phyloP scores from a whole-genome alignment of 2,888 invertebrate genomes.

The Anticlea derivata region DNA sequence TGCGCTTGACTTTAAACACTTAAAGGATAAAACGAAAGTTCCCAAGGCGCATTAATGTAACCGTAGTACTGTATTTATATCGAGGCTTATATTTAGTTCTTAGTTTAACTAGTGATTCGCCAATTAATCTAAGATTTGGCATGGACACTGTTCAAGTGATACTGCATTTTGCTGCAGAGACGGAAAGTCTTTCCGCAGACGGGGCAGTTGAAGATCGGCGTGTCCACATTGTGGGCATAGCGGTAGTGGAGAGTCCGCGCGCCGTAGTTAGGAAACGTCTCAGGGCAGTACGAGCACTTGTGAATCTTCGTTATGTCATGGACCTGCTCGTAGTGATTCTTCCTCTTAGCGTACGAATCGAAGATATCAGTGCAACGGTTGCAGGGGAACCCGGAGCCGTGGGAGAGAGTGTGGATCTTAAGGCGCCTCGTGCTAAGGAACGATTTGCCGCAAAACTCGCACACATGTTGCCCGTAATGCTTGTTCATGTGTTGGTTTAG shows the following conservation, averaged over 20 bases:
- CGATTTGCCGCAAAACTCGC: conserved; percentile 70
- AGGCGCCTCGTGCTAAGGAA: conserved; percentile 67
- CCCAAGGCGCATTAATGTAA: too few species aligned
- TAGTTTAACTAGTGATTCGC: too few species aligned
- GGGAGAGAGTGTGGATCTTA: conserved; percentile 59
- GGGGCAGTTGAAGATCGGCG: conserved; percentile 57
- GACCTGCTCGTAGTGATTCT: conserved; percentile 52
- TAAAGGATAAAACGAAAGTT: too few species aligned
- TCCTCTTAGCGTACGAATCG: conserved; percentile 56
- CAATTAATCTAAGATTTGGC: conserved; percentile 13
- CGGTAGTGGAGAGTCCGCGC: conserved; percentile 61
- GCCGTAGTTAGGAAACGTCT: conserved; percentile 60
- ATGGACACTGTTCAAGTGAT: conserved; percentile 26
- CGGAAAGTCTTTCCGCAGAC: conserved; percentile 63
- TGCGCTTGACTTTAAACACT: too few species aligned
- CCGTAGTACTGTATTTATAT: too few species aligned
- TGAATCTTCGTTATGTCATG: conserved; percentile 58
- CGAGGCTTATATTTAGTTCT: too few species aligned
- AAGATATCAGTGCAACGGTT: conserved; percentile 57
- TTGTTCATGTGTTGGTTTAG: conserved; percentile 75
- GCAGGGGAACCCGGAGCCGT: conserved; percentile 62
- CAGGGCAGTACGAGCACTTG: conserved; percentile 63
- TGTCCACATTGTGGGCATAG: conserved; percentile 51
- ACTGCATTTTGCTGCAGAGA: conserved; percentile 53
- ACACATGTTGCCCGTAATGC: conserved; percentile 67